Percentiles rank a stretch among this genome's conserved stretches.
Evolutionary conservation across 2,113 vertebrate genomes (phyloP).

Genomic region (Verasper variegatus): DNA sequence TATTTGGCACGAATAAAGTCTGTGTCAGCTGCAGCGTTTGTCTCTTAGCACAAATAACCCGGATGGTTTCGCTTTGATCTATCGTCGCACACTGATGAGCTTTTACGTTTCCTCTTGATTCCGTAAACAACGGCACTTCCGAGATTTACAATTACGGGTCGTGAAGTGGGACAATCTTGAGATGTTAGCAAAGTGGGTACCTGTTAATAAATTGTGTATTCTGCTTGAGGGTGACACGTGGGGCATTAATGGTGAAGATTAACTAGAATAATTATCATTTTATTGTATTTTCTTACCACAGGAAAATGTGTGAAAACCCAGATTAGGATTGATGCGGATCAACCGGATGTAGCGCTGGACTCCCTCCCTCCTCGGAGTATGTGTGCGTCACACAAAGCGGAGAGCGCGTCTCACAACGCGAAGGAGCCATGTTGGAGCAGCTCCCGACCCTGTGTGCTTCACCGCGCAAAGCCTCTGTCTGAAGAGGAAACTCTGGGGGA

Average conservation of each 20-base stretch:
- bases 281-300: no score
- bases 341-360: no score
- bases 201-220: no score
- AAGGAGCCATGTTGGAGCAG: constrained; percentile 59
- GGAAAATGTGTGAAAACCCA: no score
- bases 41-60: not conserved
- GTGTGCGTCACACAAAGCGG: not conserved
- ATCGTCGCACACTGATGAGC: not conserved
- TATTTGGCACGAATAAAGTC: no score
- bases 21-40: fast-evolving
- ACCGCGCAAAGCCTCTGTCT: not conserved
- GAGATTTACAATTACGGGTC: constrained; percentile 34
- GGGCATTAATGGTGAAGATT: no score
- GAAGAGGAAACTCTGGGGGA: not conserved
- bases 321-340: no score
- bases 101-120: constrained; percentile 27
- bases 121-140: constrained; percentile 69
- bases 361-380: no score
- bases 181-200: not conserved
- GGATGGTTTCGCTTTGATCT: not conserved
- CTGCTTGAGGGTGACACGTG: no score
- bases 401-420: not conserved
- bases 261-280: no score
- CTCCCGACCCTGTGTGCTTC: not conserved
- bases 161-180: constrained; percentile 41